Base-by-base conservation (phyloP, 2,113 vertebrate species). In the Leuciscus idus region DNA sequence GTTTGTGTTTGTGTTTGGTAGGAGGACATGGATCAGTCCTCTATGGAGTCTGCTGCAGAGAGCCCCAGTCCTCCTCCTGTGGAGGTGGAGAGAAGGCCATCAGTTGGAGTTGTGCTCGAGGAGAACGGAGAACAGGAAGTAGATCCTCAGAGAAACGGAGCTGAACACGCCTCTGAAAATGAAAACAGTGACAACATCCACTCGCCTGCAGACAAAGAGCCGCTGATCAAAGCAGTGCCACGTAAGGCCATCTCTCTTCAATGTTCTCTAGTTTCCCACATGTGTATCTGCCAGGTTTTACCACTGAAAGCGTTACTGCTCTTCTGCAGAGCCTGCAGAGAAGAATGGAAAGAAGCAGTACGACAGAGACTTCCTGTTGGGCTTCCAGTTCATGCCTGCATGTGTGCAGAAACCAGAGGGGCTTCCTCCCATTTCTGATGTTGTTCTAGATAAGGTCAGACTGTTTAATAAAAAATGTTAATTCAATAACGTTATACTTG, bases 381-480 rank as follows among this genome's bases (percentile, higher is more conserved):
- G 97, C 81, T 97, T 98, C 92, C 98, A 99, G 94, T 99, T 96
- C 93, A 97, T 97, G 96, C 96, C 97, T 3, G 97, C 96, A 61
- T 99, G 98, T 55, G 89, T 97, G 81, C 98, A 97, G 89, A 99
- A 97, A 81, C 98, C 98, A 0, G 98, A 99, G 84, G 98, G 98
- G 9, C 94, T 99, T 83, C 98, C 98, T 46, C 96, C 97, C 10
- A 99, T 99, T 91, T 99, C 97, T 0, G 98, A 99, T 2, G 98
- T 99, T 91, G 98, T 99, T 90, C 96, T 99, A n/a, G 98, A 99
- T 92, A 99, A 99, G 96, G 97, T 99, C 90, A 84, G 33, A 39
- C 36, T 23, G 36, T 23, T 43, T 72, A 2, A 43, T 72, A 6
- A 72, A 72, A 23, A 23, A 7, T 12, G 2, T 43, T 39, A 12